Evolutionary conservation across 2,113 vertebrate species (phyloP).

Genomic region (Mellivora capensis): DNA sequence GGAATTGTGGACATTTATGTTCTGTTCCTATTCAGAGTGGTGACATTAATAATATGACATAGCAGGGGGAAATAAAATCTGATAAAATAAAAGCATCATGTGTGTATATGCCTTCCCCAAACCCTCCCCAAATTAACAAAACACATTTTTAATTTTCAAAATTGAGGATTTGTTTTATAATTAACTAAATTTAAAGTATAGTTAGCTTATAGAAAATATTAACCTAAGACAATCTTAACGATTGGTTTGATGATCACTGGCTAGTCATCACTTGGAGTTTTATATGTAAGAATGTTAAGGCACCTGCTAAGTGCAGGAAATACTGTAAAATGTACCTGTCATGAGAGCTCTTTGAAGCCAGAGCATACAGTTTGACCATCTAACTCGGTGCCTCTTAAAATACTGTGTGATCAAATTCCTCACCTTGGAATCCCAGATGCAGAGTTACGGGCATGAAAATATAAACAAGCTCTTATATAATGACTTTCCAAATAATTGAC

Average conservation of each 20-base stretch:
- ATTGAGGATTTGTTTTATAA: background rate
- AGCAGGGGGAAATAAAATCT: background rate
- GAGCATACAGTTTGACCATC: background rate
- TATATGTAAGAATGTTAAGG: background rate
- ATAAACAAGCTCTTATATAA: background rate
- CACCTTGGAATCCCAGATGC: background rate
- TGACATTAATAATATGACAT: background rate
- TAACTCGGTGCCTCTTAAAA: background rate
- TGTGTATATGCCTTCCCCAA: rapidly evolving
- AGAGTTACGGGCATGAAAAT: background rate
- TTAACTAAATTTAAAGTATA: background rate
- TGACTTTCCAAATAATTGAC: background rate
- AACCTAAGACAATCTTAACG: background rate
- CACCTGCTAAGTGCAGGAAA: background rate
- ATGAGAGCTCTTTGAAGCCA: background rate
- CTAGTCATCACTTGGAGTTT: background rate
- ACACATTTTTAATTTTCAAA: background rate
- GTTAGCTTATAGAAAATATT: background rate
- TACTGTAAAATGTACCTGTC: background rate
- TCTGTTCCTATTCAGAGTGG: background rate
- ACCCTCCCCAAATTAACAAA: background rate
- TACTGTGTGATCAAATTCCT: background rate
- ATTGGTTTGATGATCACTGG: background rate
- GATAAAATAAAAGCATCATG: background rate
- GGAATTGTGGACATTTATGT: background rate